These are phyloP conservation scores for Styela plicata DNA, from an alignment of 23 tunicate genomes.

Conservation along the genomic window DNA sequence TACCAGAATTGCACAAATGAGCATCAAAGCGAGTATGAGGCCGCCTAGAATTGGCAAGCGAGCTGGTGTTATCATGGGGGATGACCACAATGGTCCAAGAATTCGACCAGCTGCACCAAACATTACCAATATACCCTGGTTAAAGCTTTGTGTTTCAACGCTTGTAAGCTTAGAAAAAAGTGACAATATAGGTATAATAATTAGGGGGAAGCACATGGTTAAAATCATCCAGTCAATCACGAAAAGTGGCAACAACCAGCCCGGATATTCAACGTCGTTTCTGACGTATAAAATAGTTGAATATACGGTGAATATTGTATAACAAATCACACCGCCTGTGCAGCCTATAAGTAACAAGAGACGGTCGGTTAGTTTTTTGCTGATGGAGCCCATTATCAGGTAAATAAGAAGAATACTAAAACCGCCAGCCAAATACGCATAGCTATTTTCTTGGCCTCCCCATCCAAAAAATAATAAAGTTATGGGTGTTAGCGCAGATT, in stretches of 20 bases:
- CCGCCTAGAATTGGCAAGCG: constrained; percentile 7
- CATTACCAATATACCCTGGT: constrained; percentile 7
- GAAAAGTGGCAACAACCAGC: constrained; percentile 18
- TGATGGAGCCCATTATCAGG: not conserved
- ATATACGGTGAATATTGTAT: not conserved
- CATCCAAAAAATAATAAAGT: constrained; percentile 50
- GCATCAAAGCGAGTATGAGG: not conserved
- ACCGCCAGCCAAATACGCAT: constrained; percentile 51
- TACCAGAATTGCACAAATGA: not conserved
- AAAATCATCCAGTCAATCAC: not conserved
- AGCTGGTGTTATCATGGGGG: not conserved
- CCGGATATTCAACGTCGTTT: not conserved
- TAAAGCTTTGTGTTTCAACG: constrained; percentile 17
- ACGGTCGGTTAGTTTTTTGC: constrained; percentile 2
- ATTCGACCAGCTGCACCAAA: constrained; percentile 12
- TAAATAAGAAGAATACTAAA: constrained; percentile 20
- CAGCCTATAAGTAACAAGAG: not conserved
- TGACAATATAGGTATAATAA: not conserved
- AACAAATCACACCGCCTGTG: not conserved
- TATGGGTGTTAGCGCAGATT: constrained; percentile 70
- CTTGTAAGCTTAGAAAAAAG: constrained; percentile 20
- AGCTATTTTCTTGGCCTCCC: constrained; percentile 64
- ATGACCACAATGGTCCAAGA: constrained; percentile 26
- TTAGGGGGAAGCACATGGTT: not conserved
- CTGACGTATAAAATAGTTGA: not conserved